phyloP scores from a whole-genome alignment of 2,888 invertebrate genomes.

The Glyphotaelius pellucidus region DNA sequence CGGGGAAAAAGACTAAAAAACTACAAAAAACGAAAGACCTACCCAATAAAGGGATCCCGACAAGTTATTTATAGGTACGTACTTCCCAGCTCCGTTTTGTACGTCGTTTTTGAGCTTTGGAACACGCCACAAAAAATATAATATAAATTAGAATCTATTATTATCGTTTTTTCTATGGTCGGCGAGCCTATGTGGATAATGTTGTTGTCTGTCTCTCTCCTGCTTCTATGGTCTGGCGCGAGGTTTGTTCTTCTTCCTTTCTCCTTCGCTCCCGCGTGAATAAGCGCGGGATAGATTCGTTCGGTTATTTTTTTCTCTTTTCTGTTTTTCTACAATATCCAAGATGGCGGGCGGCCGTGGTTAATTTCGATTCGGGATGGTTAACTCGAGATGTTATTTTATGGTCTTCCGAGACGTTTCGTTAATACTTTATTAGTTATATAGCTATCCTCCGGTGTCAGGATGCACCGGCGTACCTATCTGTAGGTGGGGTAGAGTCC shows the following conservation, averaged over 20 bases:
- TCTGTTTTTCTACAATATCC: conserved; percentile 54
- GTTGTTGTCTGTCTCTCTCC: conserved; percentile 17
- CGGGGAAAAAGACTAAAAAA: conserved; percentile 11
- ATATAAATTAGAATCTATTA: conserved; percentile 60
- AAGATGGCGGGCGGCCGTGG: conserved; percentile 62
- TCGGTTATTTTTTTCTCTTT: conserved; percentile 52
- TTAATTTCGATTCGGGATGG: conserved; percentile 61
- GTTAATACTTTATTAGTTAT: background rate
- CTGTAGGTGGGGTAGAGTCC: background rate
- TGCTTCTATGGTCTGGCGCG: conserved; percentile 3
- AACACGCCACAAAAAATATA: conserved; percentile 43
- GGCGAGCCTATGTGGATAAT: conserved; percentile 25
- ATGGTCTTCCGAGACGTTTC: conserved; percentile 16
- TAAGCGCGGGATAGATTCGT: conserved; percentile 39
- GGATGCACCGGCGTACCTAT: background rate
- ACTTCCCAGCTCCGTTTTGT: conserved; percentile 19
- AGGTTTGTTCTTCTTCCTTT: background rate
- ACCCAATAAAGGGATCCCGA: conserved; percentile 46
- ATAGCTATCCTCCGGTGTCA: background rate
- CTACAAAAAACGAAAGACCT: background rate
- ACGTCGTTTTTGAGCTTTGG: background rate
- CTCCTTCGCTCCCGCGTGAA: conserved; percentile 24
- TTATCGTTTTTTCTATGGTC: conserved; percentile 50
- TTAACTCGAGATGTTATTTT: conserved; percentile 27
- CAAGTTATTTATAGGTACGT: conserved; percentile 48